Percentiles rank a stretch among this genome's conserved stretches.
Evolutionary conservation across 2,113 vertebrate genomes (phyloP).

Genomic region (Neolamprologus hecqui): DNA sequence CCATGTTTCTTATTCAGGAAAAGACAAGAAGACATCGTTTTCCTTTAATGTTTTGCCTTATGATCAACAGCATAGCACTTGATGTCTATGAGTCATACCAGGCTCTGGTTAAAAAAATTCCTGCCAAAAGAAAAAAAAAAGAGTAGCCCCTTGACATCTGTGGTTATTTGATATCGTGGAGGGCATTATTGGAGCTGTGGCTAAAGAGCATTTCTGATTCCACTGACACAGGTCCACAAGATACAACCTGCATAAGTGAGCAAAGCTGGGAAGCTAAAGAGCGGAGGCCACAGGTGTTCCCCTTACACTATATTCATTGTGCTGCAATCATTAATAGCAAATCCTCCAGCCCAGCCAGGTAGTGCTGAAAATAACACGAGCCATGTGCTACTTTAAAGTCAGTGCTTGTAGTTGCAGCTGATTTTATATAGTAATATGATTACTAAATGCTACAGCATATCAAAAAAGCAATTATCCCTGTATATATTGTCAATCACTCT

Average conservation of each 20-base stretch:
- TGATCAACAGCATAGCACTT: not conserved
- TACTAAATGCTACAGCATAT: not conserved
- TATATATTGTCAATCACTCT: not conserved
- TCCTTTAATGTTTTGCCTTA: not conserved
- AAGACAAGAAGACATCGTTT: not conserved
- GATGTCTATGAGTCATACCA: not conserved
- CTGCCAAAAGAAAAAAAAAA: not conserved
- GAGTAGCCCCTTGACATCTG: not conserved
- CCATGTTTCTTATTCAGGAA: not conserved
- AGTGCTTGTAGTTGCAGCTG: not conserved
- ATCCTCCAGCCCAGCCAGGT: not conserved
- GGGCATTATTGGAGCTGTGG: not conserved
- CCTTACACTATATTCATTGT: not conserved
- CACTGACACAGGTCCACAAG: not conserved
- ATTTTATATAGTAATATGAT: slow-evolving; percentile 10
- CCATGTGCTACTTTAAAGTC: not conserved
- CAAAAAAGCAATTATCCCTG: slow-evolving; percentile 21
- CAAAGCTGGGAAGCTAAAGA: not conserved
- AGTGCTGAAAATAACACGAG: not conserved
- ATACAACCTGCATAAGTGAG: not conserved
- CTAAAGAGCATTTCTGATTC: not conserved
- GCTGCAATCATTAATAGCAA: slow-evolving; percentile 21
- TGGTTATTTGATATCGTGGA: not conserved
- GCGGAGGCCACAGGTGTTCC: slow-evolving; percentile 47
- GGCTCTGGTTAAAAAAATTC: not conserved